A percentile compares a stretch with the other conserved stretches of the same genome.
Evolutionary conservation across 2,113 vertebrate species (phyloP).

Genomic region (Xenus cinereus): DNA sequence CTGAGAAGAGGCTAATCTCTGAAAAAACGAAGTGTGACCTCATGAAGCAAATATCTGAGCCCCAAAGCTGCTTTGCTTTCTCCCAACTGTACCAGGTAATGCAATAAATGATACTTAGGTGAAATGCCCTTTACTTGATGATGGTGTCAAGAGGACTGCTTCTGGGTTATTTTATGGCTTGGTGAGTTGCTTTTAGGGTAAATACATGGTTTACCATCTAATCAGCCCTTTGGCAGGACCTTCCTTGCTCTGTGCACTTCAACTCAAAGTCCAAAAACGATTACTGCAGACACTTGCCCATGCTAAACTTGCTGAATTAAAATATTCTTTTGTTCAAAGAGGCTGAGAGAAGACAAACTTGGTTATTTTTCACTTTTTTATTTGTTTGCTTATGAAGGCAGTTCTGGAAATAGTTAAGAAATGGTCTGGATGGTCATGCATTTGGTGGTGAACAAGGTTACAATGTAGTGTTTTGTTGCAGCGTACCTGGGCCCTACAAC

Average conservation of each 20-base stretch:
- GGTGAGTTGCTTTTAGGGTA: not conserved
- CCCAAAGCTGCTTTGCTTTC: not conserved
- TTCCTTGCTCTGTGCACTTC: not conserved
- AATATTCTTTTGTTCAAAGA: not conserved
- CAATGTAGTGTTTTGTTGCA: not conserved
- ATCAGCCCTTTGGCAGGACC: not conserved
- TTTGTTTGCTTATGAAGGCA: not conserved
- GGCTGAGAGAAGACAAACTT: not conserved
- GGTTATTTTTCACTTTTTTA: not conserved
- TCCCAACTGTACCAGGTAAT: not conserved
- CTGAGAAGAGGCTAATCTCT: not conserved
- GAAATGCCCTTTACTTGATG: not conserved
- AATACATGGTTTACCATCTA: not conserved
- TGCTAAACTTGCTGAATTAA: not conserved
- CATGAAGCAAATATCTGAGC: not conserved
- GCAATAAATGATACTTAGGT: not conserved
- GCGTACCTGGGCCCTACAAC: not conserved
- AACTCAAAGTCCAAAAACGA: not conserved
- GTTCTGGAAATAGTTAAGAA: not conserved
- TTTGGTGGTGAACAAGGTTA: not conserved
- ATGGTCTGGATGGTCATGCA: not conserved
- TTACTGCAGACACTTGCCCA: not conserved
- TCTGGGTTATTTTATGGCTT: not conserved
- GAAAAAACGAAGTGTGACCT: not conserved
- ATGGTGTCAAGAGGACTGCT: not conserved